Conservation (phyloP, 1,140 invertebrate genomes). For the Lethrus apterus region DNA sequence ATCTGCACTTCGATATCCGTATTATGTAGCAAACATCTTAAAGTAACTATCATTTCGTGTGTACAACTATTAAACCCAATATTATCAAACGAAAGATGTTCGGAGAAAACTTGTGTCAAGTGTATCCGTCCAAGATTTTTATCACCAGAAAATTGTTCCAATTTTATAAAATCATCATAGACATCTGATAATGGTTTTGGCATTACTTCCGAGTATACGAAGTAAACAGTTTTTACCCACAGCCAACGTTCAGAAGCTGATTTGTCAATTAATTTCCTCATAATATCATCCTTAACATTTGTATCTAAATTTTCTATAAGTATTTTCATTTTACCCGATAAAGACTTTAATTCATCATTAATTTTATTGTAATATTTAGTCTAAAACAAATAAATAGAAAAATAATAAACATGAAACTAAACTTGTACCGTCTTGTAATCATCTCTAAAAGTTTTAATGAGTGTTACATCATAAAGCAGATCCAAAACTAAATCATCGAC, state of each 20-base stretch:
- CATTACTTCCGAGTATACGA: constrained; percentile 20
- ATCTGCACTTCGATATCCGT: constrained; percentile 30
- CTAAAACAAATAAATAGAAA: constrained; percentile 28
- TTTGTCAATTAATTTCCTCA: neutral
- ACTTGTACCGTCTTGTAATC: constrained; percentile 38
- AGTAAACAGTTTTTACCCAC: constrained; percentile 25
- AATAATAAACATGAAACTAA: neutral
- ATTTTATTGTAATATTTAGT: constrained; percentile 33
- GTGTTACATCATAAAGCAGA: constrained; percentile 29
- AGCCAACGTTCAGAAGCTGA: constrained; percentile 16
- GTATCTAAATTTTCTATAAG: neutral
- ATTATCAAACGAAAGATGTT: constrained; percentile 26
- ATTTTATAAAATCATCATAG: constrained; percentile 18
- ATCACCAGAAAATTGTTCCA: constrained; percentile 8
- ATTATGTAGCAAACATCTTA: constrained; percentile 27
- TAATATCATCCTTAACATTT: neutral
- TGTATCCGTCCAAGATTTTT: constrained; percentile 22
- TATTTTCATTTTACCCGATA: constrained; percentile 14
- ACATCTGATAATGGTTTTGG: constrained; percentile 9
- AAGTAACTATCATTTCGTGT: constrained; percentile 21
- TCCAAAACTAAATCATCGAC: constrained; percentile 28
- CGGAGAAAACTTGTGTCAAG: constrained; percentile 28
- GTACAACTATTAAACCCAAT: constrained; percentile 15
- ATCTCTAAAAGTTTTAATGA: constrained; percentile 29
- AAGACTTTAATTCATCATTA: neutral